Evolutionary conservation across 2,888 invertebrate species (phyloP), one percentile per base, ranked within the genome.

Genomic region (Amphipoea oculea): DNA sequence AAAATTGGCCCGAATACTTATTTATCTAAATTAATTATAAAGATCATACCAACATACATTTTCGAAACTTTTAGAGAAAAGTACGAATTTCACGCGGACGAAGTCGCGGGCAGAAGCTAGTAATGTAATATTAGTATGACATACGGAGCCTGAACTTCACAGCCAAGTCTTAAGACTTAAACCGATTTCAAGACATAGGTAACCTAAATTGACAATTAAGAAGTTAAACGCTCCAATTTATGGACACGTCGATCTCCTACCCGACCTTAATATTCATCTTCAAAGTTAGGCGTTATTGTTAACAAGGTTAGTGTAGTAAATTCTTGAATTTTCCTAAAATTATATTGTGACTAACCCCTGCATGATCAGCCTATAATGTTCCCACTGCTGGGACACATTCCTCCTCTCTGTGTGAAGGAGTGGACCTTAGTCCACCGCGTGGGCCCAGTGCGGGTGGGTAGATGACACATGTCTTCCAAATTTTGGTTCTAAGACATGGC

Each of bases 161-260:
- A 11, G 40, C 20, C 9, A 9, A 54, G 51, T 45, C 1, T 65
- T 23, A 68, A 36, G 0, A n/a, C 6, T 62, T 29, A 29, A 36
- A 54, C 45, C 4, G 11, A n/a, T 14, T 45, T 36, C n/a, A n/a
- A 79, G 66, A 51, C 60, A 51, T 42, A 60, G 66, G 73, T 17
- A 51, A 2, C 29, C n/a, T 60, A n/a, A 80, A 67, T 54, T 80
- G 60, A n/a, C 51, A 80, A 60, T 80, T 81, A 73, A 51, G 42
- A 79, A 81, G 74, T 81, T 81, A 67, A n/a, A 2, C 60, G 14
- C 42, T 60, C 9, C 4, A 23, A 45, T 12, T 68, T 78, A 14
- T 36, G 17, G 48, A 51, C 42, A 23, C 4, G 65, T 81, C 42
- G n/a, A 20, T 14, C 60, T 60, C 12, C 29, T 65, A 7, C 36